Evolutionary conservation across 2,888 invertebrate species (phyloP).

Genomic region (Priocnemis perturbator): DNA sequence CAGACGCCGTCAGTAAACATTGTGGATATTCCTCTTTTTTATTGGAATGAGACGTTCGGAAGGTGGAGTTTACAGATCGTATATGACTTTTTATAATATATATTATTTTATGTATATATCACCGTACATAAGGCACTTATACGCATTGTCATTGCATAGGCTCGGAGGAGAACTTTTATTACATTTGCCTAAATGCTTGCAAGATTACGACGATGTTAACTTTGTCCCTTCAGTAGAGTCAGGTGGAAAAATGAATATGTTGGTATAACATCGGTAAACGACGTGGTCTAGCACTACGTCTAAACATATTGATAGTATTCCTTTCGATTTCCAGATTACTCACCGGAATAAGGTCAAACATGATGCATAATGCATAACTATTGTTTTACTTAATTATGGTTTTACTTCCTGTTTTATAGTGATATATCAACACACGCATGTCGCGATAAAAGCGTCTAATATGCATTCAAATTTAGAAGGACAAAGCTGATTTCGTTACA

Average conservation of each 20-base stretch:
- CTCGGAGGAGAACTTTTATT: conserved; percentile 14
- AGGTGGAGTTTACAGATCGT: conserved; percentile 7
- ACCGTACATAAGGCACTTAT: conserved; percentile 6
- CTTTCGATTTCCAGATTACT: background rate
- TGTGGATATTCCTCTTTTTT: conserved; percentile 13
- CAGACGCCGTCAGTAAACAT: conserved; percentile 26
- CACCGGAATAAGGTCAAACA: background rate
- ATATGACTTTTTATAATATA: too few relatives aligned
- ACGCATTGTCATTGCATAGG: conserved; percentile 4
- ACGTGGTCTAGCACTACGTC: background rate
- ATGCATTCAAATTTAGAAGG: background rate
- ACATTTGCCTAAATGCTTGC: conserved; percentile 15
- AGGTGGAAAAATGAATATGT: too few relatives aligned
- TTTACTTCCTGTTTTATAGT: background rate
- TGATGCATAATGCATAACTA: background rate
- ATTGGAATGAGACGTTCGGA: conserved; percentile 1
- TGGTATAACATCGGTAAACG: too few relatives aligned
- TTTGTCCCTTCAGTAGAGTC: background rate
- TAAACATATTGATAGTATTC: background rate
- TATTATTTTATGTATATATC: conserved; percentile 16
- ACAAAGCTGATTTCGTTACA: background rate
- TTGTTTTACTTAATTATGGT: too few relatives aligned
- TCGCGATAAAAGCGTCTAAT: background rate
- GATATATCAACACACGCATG: background rate
- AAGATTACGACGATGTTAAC: conserved; percentile 11